Conservation (phyloP, 2,888 invertebrate genomes). For the Drosophila paramelanica region DNA sequence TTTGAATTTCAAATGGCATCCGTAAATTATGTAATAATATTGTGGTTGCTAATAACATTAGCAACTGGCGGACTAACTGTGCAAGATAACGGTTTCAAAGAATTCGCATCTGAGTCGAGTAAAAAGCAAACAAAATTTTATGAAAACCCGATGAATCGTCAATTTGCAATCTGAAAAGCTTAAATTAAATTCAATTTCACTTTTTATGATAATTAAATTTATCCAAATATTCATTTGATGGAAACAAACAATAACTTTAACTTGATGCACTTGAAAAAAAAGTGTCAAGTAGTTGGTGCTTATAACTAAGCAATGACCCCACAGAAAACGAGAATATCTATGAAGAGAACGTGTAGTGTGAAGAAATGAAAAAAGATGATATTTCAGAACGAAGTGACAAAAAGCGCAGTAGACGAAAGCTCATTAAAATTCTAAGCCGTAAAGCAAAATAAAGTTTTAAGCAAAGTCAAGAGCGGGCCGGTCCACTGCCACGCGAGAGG, state of each 20-base stretch:
- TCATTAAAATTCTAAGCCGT: slow-evolving; percentile 80
- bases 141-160: too few species aligned
- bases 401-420: slow-evolving; percentile 68
- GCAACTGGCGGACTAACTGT: too few species aligned
- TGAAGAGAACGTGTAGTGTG: slow-evolving; percentile 19
- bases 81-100: too few species aligned
- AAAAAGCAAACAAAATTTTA: too few species aligned
- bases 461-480: slow-evolving; percentile 60
- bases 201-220: too few species aligned
- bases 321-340: slow-evolving; percentile 42
- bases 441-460: slow-evolving; percentile 78
- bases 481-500: not conserved
- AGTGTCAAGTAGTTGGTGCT: slow-evolving; percentile 53
- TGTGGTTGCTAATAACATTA: not conserved
- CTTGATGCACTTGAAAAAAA: slow-evolving; percentile 24
- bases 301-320: slow-evolving; percentile 70
- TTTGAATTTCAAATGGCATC: not conserved
- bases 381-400: slow-evolving; percentile 69
- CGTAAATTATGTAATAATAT: not conserved
- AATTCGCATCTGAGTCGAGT: too few species aligned
- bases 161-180: too few species aligned
- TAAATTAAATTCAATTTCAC: too few species aligned
- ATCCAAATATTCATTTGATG: too few species aligned
- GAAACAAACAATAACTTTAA: not conserved
- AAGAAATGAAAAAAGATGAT: slow-evolving; percentile 68